Evolutionary conservation across 2,113 vertebrate genomes (phyloP).

Genomic region (Hippocampus comes): DNA sequence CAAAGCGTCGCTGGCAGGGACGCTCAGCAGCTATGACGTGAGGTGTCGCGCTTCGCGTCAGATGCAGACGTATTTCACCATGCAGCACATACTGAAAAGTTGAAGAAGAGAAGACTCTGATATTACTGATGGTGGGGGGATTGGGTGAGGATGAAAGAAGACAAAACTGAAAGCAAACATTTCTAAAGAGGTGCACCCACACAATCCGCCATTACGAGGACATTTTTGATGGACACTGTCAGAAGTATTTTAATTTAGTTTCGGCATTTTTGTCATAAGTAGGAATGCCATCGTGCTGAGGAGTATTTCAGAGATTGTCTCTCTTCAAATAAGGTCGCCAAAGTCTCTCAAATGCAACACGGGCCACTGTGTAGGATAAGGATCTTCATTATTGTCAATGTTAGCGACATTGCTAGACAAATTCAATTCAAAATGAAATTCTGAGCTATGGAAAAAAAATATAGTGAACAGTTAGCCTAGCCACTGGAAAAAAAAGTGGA

Average conservation of each 20-base stretch:
- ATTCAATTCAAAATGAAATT: too few relatives aligned
- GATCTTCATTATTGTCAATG: too few relatives aligned
- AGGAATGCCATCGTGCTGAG: background rate
- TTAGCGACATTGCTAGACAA: too few relatives aligned
- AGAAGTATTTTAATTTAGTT: background rate
- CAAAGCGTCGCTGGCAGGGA: constrained; percentile 45
- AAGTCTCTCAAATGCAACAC: background rate
- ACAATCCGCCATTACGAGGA: background rate
- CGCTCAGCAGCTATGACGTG: constrained; percentile 42
- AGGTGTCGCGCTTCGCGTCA: constrained; percentile 35
- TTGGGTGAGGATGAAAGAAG: background rate
- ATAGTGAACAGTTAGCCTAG: too few relatives aligned
- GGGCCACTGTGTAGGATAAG: background rate
- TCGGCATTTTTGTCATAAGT: too few relatives aligned
- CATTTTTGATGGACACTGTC: background rate
- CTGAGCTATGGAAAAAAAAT: too few relatives aligned
- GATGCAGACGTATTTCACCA: constrained; percentile 36
- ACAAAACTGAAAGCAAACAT: background rate
- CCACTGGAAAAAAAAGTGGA: too few relatives aligned
- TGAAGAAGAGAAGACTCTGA: background rate
- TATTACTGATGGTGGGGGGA: background rate
- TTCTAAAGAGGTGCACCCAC: background rate
- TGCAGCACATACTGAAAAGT: background rate
- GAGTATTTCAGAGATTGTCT: background rate
- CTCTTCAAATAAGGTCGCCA: background rate